These are phyloP conservation scores for Hypothenemus hampei DNA, from an alignment of 1,140 invertebrate species.

Conservation along the genomic window DNA sequence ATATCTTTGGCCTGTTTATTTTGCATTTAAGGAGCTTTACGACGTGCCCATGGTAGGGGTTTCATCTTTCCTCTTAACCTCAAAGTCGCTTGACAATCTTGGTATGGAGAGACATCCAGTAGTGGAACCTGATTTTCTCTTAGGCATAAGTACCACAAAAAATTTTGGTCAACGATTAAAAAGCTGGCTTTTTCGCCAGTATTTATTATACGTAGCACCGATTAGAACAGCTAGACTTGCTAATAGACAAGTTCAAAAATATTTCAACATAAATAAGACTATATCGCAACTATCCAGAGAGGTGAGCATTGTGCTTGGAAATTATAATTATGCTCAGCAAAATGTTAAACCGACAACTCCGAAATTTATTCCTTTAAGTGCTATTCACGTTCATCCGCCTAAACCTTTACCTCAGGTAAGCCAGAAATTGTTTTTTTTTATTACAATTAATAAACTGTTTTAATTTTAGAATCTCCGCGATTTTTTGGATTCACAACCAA, in stretches of 20 bases:
- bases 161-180: constrained; percentile 21
- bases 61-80: constrained; percentile 14
- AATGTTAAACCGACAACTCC: constrained; percentile 46
- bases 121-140: constrained; percentile 22
- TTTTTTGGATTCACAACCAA: constrained; percentile 44
- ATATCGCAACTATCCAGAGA: constrained; percentile 37
- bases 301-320: constrained; percentile 50
- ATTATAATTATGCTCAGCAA: constrained; percentile 47
- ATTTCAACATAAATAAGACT: constrained; percentile 13
- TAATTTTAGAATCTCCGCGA: constrained; percentile 44
- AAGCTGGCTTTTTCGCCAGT: constrained; percentile 11
- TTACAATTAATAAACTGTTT: not conserved
- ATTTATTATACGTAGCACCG: not conserved
- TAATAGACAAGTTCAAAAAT: constrained; percentile 12
- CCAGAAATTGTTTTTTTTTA: not conserved
- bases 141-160: constrained; percentile 5
- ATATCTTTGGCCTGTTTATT: constrained; percentile 18
- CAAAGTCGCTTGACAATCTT: constrained; percentile 1
- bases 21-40: constrained; percentile 29
- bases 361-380: constrained; percentile 48
- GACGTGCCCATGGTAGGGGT: constrained; percentile 31
- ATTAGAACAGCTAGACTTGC: not conserved
- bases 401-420: constrained; percentile 43
- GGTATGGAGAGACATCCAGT: constrained; percentile 28
- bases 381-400: constrained; percentile 46